Evolutionary conservation across 2,888 invertebrate species (phyloP).

Genomic region (Drosophila greeni): DNA sequence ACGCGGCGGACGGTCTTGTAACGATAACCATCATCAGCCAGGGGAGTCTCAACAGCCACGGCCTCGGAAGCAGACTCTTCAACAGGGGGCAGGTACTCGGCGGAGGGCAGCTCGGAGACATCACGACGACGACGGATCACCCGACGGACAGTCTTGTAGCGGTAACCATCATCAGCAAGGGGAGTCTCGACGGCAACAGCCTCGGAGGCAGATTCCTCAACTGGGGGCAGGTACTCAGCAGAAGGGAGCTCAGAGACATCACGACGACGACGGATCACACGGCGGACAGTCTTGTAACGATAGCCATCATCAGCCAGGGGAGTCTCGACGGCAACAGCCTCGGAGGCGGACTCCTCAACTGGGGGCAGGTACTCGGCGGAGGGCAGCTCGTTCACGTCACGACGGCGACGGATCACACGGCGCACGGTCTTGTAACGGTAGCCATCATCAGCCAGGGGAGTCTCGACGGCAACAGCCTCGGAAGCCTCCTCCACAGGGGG

Average conservation of each 20-base stretch:
- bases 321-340: slow-evolving; percentile 31
- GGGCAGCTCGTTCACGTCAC: slow-evolving; percentile 58
- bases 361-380: slow-evolving; percentile 52
- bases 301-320: slow-evolving; percentile 63
- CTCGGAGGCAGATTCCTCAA: slow-evolving; percentile 29
- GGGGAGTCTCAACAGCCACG: slow-evolving; percentile 24
- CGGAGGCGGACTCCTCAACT: slow-evolving; percentile 25
- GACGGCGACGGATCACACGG: slow-evolving; percentile 64
- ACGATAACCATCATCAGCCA: slow-evolving; percentile 55
- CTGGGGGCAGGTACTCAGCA: slow-evolving; percentile 68
- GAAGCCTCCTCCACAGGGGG: slow-evolving; percentile 30
- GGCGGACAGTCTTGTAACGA: slow-evolving; percentile 68
- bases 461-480: slow-evolving; percentile 30
- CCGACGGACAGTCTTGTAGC: slow-evolving; percentile 54
- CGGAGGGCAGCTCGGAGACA: slow-evolving; percentile 53
- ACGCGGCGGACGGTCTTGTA: slow-evolving; percentile 54
- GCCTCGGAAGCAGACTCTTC: slow-evolving; percentile 36
- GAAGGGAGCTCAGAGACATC: slow-evolving; percentile 49
- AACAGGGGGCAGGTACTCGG: slow-evolving; percentile 55
- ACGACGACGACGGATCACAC: slow-evolving; percentile 66
- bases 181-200: slow-evolving; percentile 27
- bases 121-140: slow-evolving; percentile 59
- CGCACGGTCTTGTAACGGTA: slow-evolving; percentile 70
- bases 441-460: slow-evolving; percentile 58
- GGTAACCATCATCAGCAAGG: slow-evolving; percentile 46